Evolutionary conservation across 2,888 invertebrate genomes (phyloP).

Genomic region (Lepetodrilus schrolli): DNA sequence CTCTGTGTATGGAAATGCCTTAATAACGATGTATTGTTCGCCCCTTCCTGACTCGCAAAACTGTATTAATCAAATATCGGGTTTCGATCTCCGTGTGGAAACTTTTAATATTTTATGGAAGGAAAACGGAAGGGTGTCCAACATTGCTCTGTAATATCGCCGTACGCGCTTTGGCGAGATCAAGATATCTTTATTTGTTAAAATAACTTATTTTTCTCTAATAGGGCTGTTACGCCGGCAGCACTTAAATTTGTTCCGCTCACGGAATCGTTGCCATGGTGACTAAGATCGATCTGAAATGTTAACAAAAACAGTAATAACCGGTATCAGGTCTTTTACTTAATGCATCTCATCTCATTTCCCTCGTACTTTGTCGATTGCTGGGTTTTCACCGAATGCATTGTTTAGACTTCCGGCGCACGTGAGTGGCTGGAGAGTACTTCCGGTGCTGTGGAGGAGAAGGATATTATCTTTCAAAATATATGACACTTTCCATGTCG

Average conservation of each 20-base stretch:
- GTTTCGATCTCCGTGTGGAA: slow-evolving; percentile 33
- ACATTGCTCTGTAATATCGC: slow-evolving; percentile 40
- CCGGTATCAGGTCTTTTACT: slow-evolving; percentile 54
- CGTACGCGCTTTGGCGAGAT: slow-evolving; percentile 36
- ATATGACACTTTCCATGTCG: slow-evolving; percentile 42
- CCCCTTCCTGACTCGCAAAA: slow-evolving; percentile 31
- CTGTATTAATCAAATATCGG: slow-evolving; percentile 40
- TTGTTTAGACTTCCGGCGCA: slow-evolving; percentile 54
- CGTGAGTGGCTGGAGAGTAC: slow-evolving; percentile 45
- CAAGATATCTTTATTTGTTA: slow-evolving; percentile 55
- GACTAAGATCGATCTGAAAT: slow-evolving; percentile 49
- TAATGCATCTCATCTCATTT: slow-evolving; percentile 55
- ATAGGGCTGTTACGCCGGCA: slow-evolving; percentile 46
- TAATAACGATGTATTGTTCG: slow-evolving; percentile 37
- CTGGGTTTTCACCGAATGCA: slow-evolving; percentile 44
- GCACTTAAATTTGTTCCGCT: slow-evolving; percentile 59
- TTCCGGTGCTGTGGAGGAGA: slow-evolving; percentile 48
- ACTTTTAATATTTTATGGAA: slow-evolving; percentile 44
- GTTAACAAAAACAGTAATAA: slow-evolving; percentile 56
- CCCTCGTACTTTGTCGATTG: slow-evolving; percentile 49
- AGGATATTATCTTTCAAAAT: slow-evolving; percentile 54
- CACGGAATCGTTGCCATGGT: slow-evolving; percentile 51
- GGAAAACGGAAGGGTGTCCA: slow-evolving; percentile 46
- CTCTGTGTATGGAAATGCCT: slow-evolving; percentile 32
- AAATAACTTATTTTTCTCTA: slow-evolving; percentile 56